Base-by-base conservation (phyloP, 2,113 vertebrate species). In the Microcebus tavaratra region DNA sequence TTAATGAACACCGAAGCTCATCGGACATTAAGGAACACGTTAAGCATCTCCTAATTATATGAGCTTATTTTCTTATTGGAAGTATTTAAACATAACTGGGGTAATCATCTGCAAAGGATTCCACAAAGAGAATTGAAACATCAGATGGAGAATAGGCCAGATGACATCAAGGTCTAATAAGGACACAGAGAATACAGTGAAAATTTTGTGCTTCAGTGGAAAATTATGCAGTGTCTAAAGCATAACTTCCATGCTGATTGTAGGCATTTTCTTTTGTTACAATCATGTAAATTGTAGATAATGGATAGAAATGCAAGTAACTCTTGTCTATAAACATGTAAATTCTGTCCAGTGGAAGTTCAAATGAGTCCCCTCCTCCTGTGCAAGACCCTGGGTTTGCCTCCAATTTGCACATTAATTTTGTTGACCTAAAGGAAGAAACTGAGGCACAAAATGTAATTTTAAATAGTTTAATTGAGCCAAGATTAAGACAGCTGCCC, bases 201-300 rank as follows among this genome's bases (percentile, higher is more conserved):
- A 76, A 75, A 11, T 15, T 50, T 53, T 81, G 13, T 48, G 1
- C 14, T 80, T 57, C 20, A 3, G 0, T 70, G 9, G 34, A 80
- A 88, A 92, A 42, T 42, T 73, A 9, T 50, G 2, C 10, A 68
- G 8, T 11, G 2, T 50, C 31, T 59, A 68, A 4, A 39, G 59
- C 7, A 70, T 0, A 31, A 61, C 39, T 23, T 76, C 20, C 3
- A 42, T 8, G 21, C 8, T 86, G 48, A 57, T 8, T 85, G 3
- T 1, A 39, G 1, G 1, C 0, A 31, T 1, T 4, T 48, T 17
- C 39, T 45, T 45, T 75, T 45, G 31, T n/a, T 7, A 45, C 0
- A 48, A 2, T 8, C 27, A 42, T 63, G 0, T 5, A 72, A 39
- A 0, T 42, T 89, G 15, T 45, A 65, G 34, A 18, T 27, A 91